Evolutionary conservation across 1,140 invertebrate genomes (phyloP), one percentile per base, ranked within the genome.

Genomic region (Euwallacea fornicatus): DNA sequence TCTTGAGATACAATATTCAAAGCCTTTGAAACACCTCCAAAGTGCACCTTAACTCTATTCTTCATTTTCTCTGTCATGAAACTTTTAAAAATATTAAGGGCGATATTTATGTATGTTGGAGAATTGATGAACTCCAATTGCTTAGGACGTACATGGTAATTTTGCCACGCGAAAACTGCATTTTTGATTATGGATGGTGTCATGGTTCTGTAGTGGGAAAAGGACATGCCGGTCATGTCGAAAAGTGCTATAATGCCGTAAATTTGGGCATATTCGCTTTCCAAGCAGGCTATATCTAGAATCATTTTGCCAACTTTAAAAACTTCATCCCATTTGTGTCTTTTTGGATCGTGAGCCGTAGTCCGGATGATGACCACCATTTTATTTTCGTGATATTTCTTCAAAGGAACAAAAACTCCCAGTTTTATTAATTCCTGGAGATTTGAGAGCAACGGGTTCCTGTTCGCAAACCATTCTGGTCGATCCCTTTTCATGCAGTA

Each of bases 1-100:
- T 83, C 76, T 10, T 76, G 78, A 9, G 84, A 80, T 7, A 86
- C 77, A 2, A 84, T 79, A 21, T 84, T 78, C 42, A 84, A 79
- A 62, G 84, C 78, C 42, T 75, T 79, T 33, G 76, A 78, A 42
- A 71, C 77, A 0, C 81, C 83, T 11, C 80, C 77, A 15, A 81
- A 79, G 77, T 87, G 85, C 0, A 89, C 81, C 63, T 83, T 77
- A 4, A 90, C 82, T 62, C 89, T 83, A 0, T 82, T 79, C 56
- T 83, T 85, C 71, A 91, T 79, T 75, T 93, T 92, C 53, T 87
- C 82, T 21, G 84, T 87, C 88, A 93, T 88, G 74, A 93, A 93
- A 67, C 78, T 84, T 79, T 87, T 87, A 66, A 92, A 88, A 8
- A 93, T 84, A 59, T 86, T 87, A 21, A 93, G 81, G 6, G 93